These are phyloP conservation scores for Salticus scenicus DNA, from an alignment of 2,888 invertebrate genomes.

Conservation along the genomic window DNA sequence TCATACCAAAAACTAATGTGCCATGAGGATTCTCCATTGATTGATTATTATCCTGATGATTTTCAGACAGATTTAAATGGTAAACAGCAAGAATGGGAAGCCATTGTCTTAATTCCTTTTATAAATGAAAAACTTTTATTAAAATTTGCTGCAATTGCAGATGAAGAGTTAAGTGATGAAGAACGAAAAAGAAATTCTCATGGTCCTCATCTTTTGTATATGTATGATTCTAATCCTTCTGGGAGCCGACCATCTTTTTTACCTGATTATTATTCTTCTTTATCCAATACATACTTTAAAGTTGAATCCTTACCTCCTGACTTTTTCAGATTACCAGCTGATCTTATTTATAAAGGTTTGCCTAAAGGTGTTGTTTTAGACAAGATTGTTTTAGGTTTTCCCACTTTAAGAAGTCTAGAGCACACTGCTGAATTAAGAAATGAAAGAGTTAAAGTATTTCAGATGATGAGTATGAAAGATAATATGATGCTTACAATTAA, in stretches of 20 bases:
- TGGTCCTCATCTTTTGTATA: conserved; percentile 89
- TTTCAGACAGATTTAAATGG: conserved; percentile 97
- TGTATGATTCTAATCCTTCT: conserved; percentile 77
- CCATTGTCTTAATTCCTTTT: conserved; percentile 93
- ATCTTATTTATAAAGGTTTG: conserved; percentile 70
- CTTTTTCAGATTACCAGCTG: conserved; percentile 74
- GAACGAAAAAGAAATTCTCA: conserved; percentile 87
- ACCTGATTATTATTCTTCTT: conserved; percentile 75
- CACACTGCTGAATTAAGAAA: conserved; percentile 78
- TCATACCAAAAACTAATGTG: conserved; percentile 85
- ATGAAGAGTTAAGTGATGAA: conserved; percentile 81
- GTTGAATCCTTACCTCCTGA: conserved; percentile 74
- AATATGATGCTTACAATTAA: conserved; percentile 81
- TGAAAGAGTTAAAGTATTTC: conserved; percentile 82
- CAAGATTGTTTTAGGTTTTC: conserved; percentile 91
- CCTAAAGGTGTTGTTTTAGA: conserved; percentile 80
- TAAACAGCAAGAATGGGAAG: conserved; percentile 97
- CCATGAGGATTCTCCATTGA: conserved; percentile 85
- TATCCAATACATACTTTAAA: conserved; percentile 76
- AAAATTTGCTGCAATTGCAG: conserved; percentile 84
- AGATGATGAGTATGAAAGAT: conserved; percentile 86
- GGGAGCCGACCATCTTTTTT: conserved; percentile 76
- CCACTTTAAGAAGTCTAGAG: conserved; percentile 89
- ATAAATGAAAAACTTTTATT: conserved; percentile 88
- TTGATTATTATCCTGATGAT: conserved; percentile 91